phyloP scores from a whole-genome alignment of 2,113 vertebrate species.

The Xyrauchen texanus region DNA sequence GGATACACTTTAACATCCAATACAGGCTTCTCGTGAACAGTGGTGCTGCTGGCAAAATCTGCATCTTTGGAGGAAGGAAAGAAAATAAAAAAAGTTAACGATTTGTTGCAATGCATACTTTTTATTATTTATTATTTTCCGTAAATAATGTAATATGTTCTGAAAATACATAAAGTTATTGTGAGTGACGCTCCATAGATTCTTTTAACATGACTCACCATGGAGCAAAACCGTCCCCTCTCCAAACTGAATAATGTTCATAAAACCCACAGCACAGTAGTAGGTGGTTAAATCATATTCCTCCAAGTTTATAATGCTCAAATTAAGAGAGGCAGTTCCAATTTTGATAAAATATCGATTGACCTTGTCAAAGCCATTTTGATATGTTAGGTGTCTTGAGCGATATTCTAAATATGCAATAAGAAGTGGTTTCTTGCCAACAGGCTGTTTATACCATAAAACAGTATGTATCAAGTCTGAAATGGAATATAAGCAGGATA shows the following conservation, averaged over 20 bases:
- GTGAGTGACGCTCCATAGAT: too few species aligned
- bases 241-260: neutral
- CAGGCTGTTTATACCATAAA: slow-evolving; percentile 5
- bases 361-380: neutral
- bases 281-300: slow-evolving; percentile 16
- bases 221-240: slow-evolving; percentile 1
- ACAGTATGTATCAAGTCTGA: neutral
- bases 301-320: neutral
- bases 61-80: too few species aligned
- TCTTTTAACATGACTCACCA: neutral
- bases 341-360: neutral
- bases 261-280: slow-evolving; percentile 1
- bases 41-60: neutral
- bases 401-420: neutral
- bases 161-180: too few species aligned
- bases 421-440: slow-evolving; percentile 20
- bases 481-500: neutral
- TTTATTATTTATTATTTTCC: too few species aligned
- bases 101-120: too few species aligned
- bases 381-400: neutral
- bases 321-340: slow-evolving; percentile 3
- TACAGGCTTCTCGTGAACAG: neutral
- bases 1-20: slow-evolving; percentile 27
- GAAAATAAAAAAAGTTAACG: too few species aligned
- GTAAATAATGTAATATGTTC: too few species aligned